These are phyloP conservation scores for Xiphias gladius DNA, from an alignment of 2,113 vertebrate species.

Conservation along the genomic window DNA sequence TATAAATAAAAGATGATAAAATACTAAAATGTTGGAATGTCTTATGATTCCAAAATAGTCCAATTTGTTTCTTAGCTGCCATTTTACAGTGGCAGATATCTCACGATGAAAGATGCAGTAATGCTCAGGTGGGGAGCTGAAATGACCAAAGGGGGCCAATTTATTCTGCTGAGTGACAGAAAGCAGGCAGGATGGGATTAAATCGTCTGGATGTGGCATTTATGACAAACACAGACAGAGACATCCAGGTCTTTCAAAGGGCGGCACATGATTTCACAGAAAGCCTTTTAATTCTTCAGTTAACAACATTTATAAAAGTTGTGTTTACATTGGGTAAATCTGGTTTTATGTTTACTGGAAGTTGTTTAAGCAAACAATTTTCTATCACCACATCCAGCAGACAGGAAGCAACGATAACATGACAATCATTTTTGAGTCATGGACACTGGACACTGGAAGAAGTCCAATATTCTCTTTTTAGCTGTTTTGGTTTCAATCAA, in stretches of 20 bases:
- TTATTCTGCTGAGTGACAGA: slow-evolving; percentile 65
- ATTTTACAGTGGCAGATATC: slow-evolving; percentile 60
- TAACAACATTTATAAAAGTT: neutral
- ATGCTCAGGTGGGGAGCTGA: slow-evolving; percentile 56
- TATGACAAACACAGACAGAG: slow-evolving; percentile 63
- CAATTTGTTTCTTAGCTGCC: slow-evolving; percentile 34
- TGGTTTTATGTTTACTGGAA: neutral
- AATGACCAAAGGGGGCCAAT: slow-evolving; percentile 51
- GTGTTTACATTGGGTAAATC: neutral
- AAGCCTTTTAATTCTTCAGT: no score
- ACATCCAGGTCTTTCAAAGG: slow-evolving; percentile 23
- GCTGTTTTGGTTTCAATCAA: neutral
- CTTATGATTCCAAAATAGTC: slow-evolving; percentile 11
- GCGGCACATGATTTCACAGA: slow-evolving; percentile 6
- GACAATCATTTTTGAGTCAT: no score
- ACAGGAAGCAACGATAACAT: neutral
- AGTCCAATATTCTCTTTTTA: neutral
- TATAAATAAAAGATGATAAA: slow-evolving; percentile 17
- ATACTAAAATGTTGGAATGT: slow-evolving; percentile 9
- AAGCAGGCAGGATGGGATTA: slow-evolving; percentile 48
- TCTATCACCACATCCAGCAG: neutral
- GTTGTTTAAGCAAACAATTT: neutral
- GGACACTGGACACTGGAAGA: neutral
- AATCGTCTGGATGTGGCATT: slow-evolving; percentile 66
- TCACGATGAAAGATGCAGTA: slow-evolving; percentile 45